These are phyloP conservation scores for Tetrao urogallus DNA, from an alignment of 2,113 vertebrate species.

Conservation along the genomic window DNA sequence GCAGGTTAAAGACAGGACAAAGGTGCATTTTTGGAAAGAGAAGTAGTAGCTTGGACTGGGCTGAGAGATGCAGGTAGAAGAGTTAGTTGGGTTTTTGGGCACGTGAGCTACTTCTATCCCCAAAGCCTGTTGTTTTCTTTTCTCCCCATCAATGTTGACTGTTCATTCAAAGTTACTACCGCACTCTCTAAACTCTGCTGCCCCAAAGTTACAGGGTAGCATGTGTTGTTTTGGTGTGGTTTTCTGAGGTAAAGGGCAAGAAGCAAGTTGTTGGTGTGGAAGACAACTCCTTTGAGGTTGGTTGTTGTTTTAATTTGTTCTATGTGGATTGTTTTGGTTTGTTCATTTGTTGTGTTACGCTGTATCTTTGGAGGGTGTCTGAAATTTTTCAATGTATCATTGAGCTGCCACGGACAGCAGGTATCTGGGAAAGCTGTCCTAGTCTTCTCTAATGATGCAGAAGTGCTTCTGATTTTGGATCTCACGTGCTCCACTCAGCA, in stretches of 20 bases:
- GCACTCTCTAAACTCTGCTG: neutral
- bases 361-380: neutral
- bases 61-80: neutral
- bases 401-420: neutral
- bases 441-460: neutral
- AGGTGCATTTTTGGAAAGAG: neutral
- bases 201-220: neutral
- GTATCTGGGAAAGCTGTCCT: neutral
- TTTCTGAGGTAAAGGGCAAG: neutral
- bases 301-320: neutral
- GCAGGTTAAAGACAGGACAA: neutral
- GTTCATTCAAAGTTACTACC: neutral
- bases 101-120: neutral
- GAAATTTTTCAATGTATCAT: neutral
- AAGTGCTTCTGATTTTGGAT: neutral
- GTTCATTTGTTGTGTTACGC: neutral
- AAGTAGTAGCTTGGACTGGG: neutral
- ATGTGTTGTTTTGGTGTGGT: neutral
- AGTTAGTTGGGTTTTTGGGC: accelerated
- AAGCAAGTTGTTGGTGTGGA: neutral
- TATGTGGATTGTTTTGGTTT: neutral
- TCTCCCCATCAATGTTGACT: neutral
- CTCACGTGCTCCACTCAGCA: neutral
- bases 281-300: neutral
- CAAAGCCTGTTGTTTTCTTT: neutral